phyloP scores from a whole-genome alignment of 2,113 vertebrate genomes.

The Mustela lutreola region DNA sequence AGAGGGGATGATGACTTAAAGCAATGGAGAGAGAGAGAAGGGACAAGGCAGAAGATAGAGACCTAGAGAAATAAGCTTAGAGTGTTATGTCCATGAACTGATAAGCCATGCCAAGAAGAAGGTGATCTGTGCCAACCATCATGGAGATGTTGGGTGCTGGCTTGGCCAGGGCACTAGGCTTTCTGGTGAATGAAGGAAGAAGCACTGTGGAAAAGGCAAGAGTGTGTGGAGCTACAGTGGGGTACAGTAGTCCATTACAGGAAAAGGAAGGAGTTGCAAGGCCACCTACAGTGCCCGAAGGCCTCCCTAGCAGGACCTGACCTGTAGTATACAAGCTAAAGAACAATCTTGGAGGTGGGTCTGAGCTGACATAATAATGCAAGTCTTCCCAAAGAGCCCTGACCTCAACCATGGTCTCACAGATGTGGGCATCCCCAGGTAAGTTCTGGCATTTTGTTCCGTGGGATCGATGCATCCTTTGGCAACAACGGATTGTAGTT shows the following conservation, averaged over 20 bases:
- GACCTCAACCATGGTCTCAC: not conserved
- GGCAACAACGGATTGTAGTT: not conserved
- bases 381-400: not conserved
- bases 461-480: not conserved
- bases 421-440: not conserved
- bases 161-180: slow-evolving; percentile 2
- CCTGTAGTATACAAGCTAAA: not conserved
- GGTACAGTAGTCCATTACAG: slow-evolving; percentile 13
- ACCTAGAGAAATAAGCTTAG: not conserved
- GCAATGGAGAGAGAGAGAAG: not conserved
- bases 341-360: not conserved
- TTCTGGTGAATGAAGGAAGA: slow-evolving; percentile 9
- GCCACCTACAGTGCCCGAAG: not conserved
- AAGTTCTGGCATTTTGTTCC: slow-evolving; percentile 32
- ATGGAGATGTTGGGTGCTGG: not conserved
- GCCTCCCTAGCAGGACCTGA: not conserved
- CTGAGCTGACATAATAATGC: not conserved
- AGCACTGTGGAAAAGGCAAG: slow-evolving; percentile 24
- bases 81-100: not conserved
- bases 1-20: not conserved
- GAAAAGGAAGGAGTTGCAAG: slow-evolving; percentile 55
- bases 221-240: not conserved
- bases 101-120: not conserved
- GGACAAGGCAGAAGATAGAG: not conserved
- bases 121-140: not conserved